A percentile compares a stretch with the other conserved stretches of the same genome.
phyloP scores from a whole-genome alignment of 2,888 invertebrate genomes.

The Athetis lepigone region DNA sequence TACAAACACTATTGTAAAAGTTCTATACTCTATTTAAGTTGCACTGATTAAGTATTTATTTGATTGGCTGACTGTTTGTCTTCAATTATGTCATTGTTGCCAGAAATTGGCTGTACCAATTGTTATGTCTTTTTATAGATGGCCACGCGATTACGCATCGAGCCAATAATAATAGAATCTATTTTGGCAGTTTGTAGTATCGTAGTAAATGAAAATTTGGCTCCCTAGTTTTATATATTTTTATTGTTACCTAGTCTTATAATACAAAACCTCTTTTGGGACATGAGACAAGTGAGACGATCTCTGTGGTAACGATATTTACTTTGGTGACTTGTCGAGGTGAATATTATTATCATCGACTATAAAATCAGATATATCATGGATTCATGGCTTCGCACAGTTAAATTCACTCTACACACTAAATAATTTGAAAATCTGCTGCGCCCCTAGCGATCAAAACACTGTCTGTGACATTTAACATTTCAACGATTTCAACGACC shows the following conservation, averaged over 20 bases:
- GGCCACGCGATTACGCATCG: not conserved
- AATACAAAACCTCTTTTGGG: no score
- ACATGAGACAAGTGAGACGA: no score
- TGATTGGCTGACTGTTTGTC: slow-evolving; percentile 1
- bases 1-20: slow-evolving; percentile 8
- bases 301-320: no score
- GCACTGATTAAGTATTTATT: slow-evolving; percentile 18
- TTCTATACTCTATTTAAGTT: slow-evolving; percentile 9
- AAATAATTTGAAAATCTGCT: no score
- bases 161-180: not conserved
- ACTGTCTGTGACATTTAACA: no score
- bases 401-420: no score
- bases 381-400: no score
- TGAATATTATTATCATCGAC: slow-evolving; percentile 1
- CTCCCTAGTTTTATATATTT: no score
- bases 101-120: slow-evolving; percentile 5
- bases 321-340: no score
- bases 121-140: slow-evolving; percentile 13
- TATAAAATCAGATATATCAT: not conserved
- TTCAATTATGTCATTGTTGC: slow-evolving; percentile 12
- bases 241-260: no score
- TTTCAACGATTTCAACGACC: no score
- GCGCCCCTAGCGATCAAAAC: no score
- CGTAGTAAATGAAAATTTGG: not conserved
- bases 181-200: slow-evolving; percentile 21